These are phyloP conservation scores for Platerodrilus igneus DNA, from an alignment of 2,888 invertebrate species.

Conservation along the genomic window DNA sequence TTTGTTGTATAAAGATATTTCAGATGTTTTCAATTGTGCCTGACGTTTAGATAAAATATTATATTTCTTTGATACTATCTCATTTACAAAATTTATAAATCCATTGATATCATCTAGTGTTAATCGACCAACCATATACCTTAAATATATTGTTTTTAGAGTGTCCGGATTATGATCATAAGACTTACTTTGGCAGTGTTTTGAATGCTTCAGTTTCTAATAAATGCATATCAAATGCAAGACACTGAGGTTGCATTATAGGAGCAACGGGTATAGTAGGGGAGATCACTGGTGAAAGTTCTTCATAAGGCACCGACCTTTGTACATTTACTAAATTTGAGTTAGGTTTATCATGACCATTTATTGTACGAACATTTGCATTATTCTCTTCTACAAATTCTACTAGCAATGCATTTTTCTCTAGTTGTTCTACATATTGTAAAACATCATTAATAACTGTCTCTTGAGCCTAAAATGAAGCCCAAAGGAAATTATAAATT, in stretches of 20 bases:
- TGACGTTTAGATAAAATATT: slow-evolving; percentile 16
- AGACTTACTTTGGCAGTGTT: slow-evolving; percentile 9
- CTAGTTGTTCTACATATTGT: too few species aligned
- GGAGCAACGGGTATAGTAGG: too few species aligned
- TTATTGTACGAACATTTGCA: too few species aligned
- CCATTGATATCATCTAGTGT: slow-evolving; percentile 15
- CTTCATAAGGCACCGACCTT: too few species aligned
- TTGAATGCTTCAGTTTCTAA: slow-evolving; percentile 5
- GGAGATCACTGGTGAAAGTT: too few species aligned
- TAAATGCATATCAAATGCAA: slow-evolving; percentile 5
- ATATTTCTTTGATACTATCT: slow-evolving; percentile 16
- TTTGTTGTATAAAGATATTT: slow-evolving; percentile 12
- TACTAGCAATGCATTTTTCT: too few species aligned
- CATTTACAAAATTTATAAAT: slow-evolving; percentile 19
- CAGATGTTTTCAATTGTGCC: slow-evolving; percentile 11
- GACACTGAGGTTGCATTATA: slow-evolving; percentile 4
- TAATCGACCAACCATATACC: slow-evolving; percentile 21
- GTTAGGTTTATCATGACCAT: too few species aligned
- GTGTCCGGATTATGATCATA: not conserved
- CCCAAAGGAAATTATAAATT: too few species aligned
- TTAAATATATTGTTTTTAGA: slow-evolving; percentile 4
- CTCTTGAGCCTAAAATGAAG: too few species aligned
- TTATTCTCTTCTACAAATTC: too few species aligned
- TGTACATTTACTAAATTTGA: too few species aligned
- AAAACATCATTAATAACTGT: too few species aligned